Conservation (phyloP, 2,888 invertebrate species). For the Drosophila limbata region DNA sequence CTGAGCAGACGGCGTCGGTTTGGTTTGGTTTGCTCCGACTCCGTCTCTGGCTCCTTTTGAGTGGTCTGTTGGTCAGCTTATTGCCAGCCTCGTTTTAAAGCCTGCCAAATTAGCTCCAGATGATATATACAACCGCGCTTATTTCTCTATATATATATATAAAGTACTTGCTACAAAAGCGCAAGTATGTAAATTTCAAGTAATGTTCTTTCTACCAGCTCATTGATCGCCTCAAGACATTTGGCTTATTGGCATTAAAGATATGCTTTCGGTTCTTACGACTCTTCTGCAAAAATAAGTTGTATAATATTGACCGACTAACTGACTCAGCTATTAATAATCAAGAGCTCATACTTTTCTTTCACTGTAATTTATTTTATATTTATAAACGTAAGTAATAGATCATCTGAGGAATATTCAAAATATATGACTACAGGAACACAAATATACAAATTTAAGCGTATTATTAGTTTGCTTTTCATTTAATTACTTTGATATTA, state of each 20-base stretch:
- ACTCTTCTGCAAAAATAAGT: neutral
- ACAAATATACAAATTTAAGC: too few species aligned
- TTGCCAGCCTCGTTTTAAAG: conserved; percentile 42
- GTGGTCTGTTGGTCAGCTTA: conserved; percentile 38
- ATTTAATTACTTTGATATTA: too few species aligned
- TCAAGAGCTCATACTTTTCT: neutral
- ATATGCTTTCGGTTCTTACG: neutral
- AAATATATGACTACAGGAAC: too few species aligned
- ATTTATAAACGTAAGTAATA: too few species aligned
- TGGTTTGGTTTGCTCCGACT: neutral
- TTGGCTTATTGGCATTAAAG: conserved; percentile 28
- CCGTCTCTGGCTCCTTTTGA: conserved; percentile 19
- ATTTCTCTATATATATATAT: neutral
- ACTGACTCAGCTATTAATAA: too few species aligned
- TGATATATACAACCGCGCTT: conserved; percentile 20
- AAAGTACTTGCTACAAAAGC: conserved; percentile 7
- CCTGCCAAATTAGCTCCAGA: conserved; percentile 70
- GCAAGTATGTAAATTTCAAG: conserved; percentile 35
- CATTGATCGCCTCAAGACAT: conserved; percentile 43
- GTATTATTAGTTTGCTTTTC: too few species aligned
- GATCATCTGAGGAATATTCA: too few species aligned
- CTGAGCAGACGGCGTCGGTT: conserved; percentile 56
- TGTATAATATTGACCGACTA: too few species aligned
- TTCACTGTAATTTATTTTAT: neutral
- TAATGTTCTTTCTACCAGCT: conserved; percentile 21